Evolutionary conservation across 2,888 invertebrate species (phyloP), one percentile per base, ranked within the genome.

Genomic region (Bombylius major): DNA sequence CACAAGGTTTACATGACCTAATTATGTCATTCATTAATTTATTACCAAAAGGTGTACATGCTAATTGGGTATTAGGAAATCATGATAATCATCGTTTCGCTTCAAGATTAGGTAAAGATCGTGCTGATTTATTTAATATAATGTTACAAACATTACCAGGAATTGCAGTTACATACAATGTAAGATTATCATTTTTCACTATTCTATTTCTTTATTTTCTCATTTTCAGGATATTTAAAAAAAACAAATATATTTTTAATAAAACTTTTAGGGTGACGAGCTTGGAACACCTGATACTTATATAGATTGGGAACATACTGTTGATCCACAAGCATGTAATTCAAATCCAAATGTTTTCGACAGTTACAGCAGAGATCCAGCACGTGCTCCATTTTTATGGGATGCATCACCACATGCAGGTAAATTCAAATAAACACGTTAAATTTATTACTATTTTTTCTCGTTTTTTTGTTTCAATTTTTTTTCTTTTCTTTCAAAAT

Each of bases 11-110:
- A 58, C 76, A 77, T 3, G 72, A 76, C 45, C 66, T 74, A 9
- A 77, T 83, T 46, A 70, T 79, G 54, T 69, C 69, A 42, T 86
- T 83, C 83, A 68, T 83, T 56, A 74, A 77, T 7, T 76, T 77
- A 49, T 78, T 83, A 77, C 83, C 84, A 0, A 60, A 69, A 31
- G 78, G 77, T 1, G 72, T 71, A 12, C 77, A 78, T 54, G 76
- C 84, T 44, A 84, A 84, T 67, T 85, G 84, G 84, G 82, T 82
- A 73, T 82, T 84, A 64, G 78, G 77, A 12, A 78, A 78, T 66
- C 78, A 78, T 59, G 78, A 79, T 60, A 68, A 75, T 14, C 66
- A 67, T 42, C 69, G 79, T 11, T 70, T 72, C 3, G 72, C 76
- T 0, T 62, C 69, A 3, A 70, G 80, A 57, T 75, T 75, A 58